These are phyloP conservation scores for Tympanoctomys barrerae DNA, from an alignment of 2,797 vertebrate genomes.

Conservation along the genomic window DNA sequence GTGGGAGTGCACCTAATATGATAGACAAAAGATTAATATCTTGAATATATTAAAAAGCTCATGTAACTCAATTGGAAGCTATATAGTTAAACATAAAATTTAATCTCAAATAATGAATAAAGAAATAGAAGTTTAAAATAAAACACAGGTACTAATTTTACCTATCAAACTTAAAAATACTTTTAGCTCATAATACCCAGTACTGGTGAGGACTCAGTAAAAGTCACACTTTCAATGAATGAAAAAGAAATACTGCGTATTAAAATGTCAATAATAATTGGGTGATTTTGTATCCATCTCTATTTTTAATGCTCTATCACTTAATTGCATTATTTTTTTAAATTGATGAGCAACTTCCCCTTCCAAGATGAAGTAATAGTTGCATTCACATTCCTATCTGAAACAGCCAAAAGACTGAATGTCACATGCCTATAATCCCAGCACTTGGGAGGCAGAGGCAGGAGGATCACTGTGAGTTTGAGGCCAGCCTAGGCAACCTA, in stretches of 20 bases:
- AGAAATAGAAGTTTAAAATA: slow-evolving; percentile 5
- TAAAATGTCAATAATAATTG: neutral
- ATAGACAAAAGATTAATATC: neutral
- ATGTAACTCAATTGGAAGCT: neutral
- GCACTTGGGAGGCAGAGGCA: neutral
- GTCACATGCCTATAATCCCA: neutral
- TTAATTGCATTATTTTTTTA: neutral
- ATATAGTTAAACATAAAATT: neutral
- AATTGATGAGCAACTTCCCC: neutral
- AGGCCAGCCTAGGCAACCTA: neutral
- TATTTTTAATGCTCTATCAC: neutral
- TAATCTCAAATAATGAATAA: neutral
- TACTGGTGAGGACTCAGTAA: neutral
- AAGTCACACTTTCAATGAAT: neutral
- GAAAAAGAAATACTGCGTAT: neutral
- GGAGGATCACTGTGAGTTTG: neutral
- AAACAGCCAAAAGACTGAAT: neutral
- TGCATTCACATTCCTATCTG: neutral
- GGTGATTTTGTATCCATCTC: neutral
- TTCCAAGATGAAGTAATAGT: neutral
- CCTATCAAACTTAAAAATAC: neutral
- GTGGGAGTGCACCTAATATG: neutral
- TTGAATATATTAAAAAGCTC: neutral
- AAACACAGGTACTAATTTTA: neutral
- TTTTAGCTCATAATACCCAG: neutral